Evolutionary conservation across 2,888 invertebrate species (phyloP), one percentile per base, ranked within the genome.

Genomic region (Girardia tigrina): DNA sequence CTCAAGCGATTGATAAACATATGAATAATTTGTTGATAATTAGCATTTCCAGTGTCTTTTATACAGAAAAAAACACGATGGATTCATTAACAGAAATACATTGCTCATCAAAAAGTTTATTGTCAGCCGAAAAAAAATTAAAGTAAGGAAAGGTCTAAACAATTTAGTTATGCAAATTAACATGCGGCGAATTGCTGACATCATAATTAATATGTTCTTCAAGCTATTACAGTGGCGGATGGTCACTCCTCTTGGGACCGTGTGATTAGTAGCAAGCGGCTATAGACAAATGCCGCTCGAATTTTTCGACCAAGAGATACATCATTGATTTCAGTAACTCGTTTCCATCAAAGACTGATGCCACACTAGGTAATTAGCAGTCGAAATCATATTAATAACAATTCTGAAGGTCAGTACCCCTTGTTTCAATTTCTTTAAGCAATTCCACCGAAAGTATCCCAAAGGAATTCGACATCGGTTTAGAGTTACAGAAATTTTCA

Each of bases 121-220:
- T 56, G n/a, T n/a, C 23, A 23, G 23, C 6, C 56, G 56, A 23
- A 56, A 56, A n/a, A n/a, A 56, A 56, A 56, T 56, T 56, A 56
- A 56, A 56, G 56, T 56, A 56, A 56, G 56, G 56, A 56, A 56
- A 56, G 56, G 56, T 56, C 56, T 56, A 56, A 56, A 56, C 56
- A 56, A 56, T 56, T 56, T 56, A 56, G 56, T 56, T 56, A 56
- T 56, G 56, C 56, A 56, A 56, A 56, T 56, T 56, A 56, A 56
- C 8, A 56, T 8, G 4, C 56, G 56, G 56, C 56, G 56, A 56
- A 56, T 56, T 56, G 56, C 56, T 56, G 56, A 56, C 56, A 56
- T 56, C 56, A 56, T 56, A 56, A 56, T 56, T 56, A 56, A 56
- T 56, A 56, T 56, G 56, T 56, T 56, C 56, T 56, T 56, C 56